Evolutionary conservation across 2,888 invertebrate genomes (phyloP), one percentile per base, ranked within the genome.

Genomic region (Chymomyza procnemis): DNA sequence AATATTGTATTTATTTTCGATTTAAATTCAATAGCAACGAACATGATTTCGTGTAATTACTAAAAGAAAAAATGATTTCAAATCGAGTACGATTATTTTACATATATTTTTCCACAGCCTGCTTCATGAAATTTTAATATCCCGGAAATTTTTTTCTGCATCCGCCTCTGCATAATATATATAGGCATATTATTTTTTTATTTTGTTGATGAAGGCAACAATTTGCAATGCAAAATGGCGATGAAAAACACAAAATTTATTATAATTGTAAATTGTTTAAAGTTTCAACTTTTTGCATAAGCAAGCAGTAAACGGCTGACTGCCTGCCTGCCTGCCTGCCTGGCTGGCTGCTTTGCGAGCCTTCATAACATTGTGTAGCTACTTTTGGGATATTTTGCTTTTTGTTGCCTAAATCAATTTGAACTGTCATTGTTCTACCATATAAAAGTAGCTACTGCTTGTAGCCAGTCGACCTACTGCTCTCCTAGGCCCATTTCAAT

Each of bases 221-320:
- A 80, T 81, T 83, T 78, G 70, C 74, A 83, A 59, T 74, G 73
- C 74, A 76, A 79, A 74, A 46, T n/a, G 18, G 55, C 26, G 18
- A 47, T 19, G 26, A 47, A 47, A 26, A 30, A 9, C 5, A 4
- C 12, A 41, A 62, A 47, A 81, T 81, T 81, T 79, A 86, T 81
- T 85, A 76, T 80, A 81, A 86, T 86, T 81, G 85, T 79, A 84
- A 81, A 86, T 81, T 86, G 79, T 66, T 74, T 63, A 21, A 54
- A 54, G 19, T 54, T 54, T 54, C 18, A 54, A 54, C 14, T 50
- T 41, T 41, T 26, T 19, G 48, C 54, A 18, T 50, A 50, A 50
- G 50, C 63, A 60, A 62, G 69, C 65, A 62, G 66, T 69, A 69
- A 65, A 19, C 52, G n/a, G 52, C 19, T 52, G 52, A 5, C 19